Conservation (phyloP, 2,113 vertebrate species). For the Eclectus roratus region DNA sequence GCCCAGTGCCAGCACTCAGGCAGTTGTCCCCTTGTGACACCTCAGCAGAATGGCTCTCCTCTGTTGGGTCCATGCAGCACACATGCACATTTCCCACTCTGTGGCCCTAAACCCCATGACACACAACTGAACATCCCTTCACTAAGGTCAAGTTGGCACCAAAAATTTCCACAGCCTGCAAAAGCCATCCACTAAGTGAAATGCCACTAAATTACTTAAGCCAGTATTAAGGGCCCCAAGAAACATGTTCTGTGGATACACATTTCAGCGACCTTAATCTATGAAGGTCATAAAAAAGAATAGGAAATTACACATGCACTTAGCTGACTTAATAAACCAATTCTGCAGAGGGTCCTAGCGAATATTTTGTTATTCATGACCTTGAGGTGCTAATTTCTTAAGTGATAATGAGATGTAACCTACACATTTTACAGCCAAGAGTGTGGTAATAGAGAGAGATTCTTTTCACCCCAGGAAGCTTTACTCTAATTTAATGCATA, state of each 20-base stretch:
- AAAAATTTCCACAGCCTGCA: background rate
- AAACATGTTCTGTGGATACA: accelerated
- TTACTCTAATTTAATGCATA: background rate
- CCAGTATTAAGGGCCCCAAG: accelerated
- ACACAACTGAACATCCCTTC: background rate
- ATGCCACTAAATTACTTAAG: background rate
- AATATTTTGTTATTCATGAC: background rate
- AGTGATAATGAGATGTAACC: background rate
- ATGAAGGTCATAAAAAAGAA: background rate
- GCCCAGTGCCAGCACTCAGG: too few relatives aligned
- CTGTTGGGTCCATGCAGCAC: accelerated
- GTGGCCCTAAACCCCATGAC: background rate
- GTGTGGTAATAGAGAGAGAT: background rate
- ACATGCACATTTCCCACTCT: accelerated
- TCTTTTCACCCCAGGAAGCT: background rate
- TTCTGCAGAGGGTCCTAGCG: accelerated
- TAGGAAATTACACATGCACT: background rate
- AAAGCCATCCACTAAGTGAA: background rate
- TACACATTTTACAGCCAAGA: background rate
- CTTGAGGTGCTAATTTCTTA: background rate
- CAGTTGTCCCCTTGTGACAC: too few relatives aligned
- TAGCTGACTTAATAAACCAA: background rate
- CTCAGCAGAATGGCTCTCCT: background rate
- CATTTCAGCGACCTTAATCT: background rate
- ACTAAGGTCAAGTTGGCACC: background rate